Conservation (phyloP, 2,113 vertebrate genomes). For the Holacanthus passer region DNA sequence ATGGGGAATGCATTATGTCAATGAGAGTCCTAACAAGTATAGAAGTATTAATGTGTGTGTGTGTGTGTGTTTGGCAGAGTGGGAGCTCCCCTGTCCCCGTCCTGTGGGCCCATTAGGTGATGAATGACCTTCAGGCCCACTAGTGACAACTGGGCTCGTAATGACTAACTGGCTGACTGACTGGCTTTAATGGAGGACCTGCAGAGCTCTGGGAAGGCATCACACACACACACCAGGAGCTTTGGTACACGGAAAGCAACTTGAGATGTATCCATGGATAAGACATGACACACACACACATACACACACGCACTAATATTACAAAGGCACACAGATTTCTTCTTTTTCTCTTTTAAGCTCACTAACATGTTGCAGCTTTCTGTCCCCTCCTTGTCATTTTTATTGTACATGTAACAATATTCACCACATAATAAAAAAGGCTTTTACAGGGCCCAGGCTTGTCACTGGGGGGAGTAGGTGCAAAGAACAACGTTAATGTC, state of each 20-base stretch:
- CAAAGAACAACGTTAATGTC: conserved; percentile 41
- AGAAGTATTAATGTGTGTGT: too few species aligned
- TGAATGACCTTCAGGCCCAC: conserved; percentile 59
- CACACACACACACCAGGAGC: conserved; percentile 27
- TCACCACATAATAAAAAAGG: conserved; percentile 52
- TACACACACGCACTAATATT: neutral
- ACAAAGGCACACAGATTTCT: conserved; percentile 1
- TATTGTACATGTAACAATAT: conserved; percentile 61
- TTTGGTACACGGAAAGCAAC: conserved; percentile 28
- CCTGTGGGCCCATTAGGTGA: conserved; percentile 55
- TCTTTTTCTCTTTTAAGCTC: neutral
- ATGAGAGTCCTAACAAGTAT: too few species aligned
- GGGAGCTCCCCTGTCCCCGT: conserved; percentile 49
- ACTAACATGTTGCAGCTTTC: conserved; percentile 44
- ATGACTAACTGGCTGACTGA: conserved; percentile 68
- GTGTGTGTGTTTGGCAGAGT: conserved; percentile 36
- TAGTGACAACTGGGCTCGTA: conserved; percentile 66
- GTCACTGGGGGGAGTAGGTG: conserved; percentile 35
- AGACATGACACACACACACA: conserved; percentile 2
- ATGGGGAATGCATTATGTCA: too few species aligned
- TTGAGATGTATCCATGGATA: conserved; percentile 23
- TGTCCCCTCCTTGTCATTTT: conserved; percentile 36
- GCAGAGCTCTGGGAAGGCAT: conserved; percentile 40
- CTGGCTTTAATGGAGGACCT: conserved; percentile 51
- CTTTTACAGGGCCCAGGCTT: conserved; percentile 35